Base-by-base conservation (phyloP, 92 coral and sea anemone species). In the Epizoanthus rinbou region DNA sequence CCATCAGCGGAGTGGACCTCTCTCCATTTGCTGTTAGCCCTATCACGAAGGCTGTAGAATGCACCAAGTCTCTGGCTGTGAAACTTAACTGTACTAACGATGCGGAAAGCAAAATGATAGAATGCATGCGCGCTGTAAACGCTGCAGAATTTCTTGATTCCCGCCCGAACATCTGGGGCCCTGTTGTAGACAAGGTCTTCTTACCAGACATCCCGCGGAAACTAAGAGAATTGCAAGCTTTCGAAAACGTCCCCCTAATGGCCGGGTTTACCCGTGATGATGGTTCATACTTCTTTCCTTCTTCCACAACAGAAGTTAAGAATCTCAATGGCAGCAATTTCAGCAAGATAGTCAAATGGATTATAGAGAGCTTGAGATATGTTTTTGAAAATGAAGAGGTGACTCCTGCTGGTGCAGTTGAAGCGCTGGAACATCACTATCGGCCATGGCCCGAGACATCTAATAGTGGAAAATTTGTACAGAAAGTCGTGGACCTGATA, bases 11-110 rank as follows among this genome's bases (percentile, higher is more conserved):
- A 8, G 92, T 90, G 1, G 97, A 93, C 23, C 68, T 93, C 8
- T 95, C 98, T 3, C 98, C 98, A 4, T 91, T 93, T 75, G 98
- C 98, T 17, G 80, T 87, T 35, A 73, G 81, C 57, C 89, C 94
- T 0, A 75, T 80, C 39, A 76, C 89, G 67, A 81, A 84, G 74
- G 98, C 96, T 18, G 69, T 80, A 25, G 6, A 17, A 17, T 68
- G 71, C 56, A 80, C 91, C 17, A 67, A 90, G 57, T 24, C 8
- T 22, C 83, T 92, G 28, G 90, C 92, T 10, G 59, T 59, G 62
- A 76, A 87, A 18, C 83, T 95, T 5, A 75, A 86, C 16, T 95
- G 98, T 53, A 84, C 85, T 69, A 84, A 84, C 6, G 80, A 62
- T 57, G 56, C 85, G 47, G 57, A 70, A 64, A 39, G 57, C 22